Base-by-base conservation (phyloP, 2,888 invertebrate species). In the Caenorhabditis becei region DNA sequence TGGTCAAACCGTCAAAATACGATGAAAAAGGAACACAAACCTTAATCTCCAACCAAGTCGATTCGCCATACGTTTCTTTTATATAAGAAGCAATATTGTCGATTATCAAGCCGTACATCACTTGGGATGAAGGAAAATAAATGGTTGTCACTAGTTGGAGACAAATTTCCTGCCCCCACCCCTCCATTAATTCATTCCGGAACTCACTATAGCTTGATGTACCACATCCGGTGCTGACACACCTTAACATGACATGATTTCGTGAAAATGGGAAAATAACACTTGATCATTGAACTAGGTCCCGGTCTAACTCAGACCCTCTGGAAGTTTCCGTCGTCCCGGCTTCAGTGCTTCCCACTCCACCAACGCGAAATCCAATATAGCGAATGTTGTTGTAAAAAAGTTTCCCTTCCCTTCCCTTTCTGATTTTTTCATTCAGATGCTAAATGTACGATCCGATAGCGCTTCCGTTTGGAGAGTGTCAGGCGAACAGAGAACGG, bases 51-150 rank as follows among this genome's bases (percentile, higher is more conserved):
- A 77, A 47, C 97, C 97, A 97, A 88, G 95, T 94, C 72, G 95
- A 95, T 91, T 97, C 96, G 0, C 97, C 97, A 92, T 96, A 97
- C n/a, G 94, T 95, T 89, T 95, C 94, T 80, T 95, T 95, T 91
- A 98, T 95, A 93, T 95, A 97, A 92, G 96, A 96, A 87, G 95
- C 95, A 93, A 97, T 94, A 91, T 97, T 96, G 92, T 97, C 97
- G 89, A 98, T 93, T 51, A 98, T 94, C 84, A 98, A 93, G 41
- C 98, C 98, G 93, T 98, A 98, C 98, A 98, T 97, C 26, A 10
- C 23, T 23, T 11, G 5, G 44, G 20, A 16, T 53, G 41, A 71
- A 35, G 51, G 18, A 14, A 18, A 10, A 18, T 10, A 41, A 41
- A n/a, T 18, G n/a, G 37, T 14, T 41, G 54, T 8, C 11, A 54